Base-by-base conservation (phyloP, 2,888 invertebrate species). In the Andrena haemorrhoa region DNA sequence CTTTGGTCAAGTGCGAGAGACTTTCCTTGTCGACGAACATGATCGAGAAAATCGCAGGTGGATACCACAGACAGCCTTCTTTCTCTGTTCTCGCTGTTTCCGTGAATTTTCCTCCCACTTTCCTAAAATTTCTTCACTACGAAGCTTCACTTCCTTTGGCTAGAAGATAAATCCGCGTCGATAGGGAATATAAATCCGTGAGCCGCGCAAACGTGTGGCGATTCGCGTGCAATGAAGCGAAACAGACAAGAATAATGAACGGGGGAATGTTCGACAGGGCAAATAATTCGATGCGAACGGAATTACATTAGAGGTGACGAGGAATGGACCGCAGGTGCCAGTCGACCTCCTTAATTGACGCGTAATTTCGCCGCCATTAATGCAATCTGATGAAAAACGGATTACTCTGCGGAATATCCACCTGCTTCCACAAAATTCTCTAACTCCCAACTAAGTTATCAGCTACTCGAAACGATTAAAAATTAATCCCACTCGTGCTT, bases 21-120 rank as follows among this genome's bases (percentile, higher is more conserved):
- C 93, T 99, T 10, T 97, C 98, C 79, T 94, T 99, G 5, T 98
- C 98, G 0, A 98, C 98, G 20, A 99, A 99, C 90, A 96, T 97
- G 96, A 98, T 99, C 84, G 98, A 98, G 91, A 98, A 98, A 94
- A 97, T 98, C 20, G 95, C 96, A 0, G 96, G 96, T 92, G 33
- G 7, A 60, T 51, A 33, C 26, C 23, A 35, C 20, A 20, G 3
- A 29, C 26, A 23, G 1, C 10, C 6, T 16, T 5, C 35, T 71
- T 56, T 33, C 47, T 10, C 3, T 35, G 2, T 29, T 4, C 12
- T 2, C 51, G 23, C 8, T 23, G 3, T n/a, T 53, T 1, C 3
- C 23, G 1, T 26, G n/a, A 53, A 10, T 26, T 56, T 12, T 56
- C 23, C 7, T 51, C 51, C 20, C 8, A 8, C 51, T 8, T 51